Conservation (phyloP, 1,140 invertebrate genomes). For the Helicoverpa zea region DNA sequence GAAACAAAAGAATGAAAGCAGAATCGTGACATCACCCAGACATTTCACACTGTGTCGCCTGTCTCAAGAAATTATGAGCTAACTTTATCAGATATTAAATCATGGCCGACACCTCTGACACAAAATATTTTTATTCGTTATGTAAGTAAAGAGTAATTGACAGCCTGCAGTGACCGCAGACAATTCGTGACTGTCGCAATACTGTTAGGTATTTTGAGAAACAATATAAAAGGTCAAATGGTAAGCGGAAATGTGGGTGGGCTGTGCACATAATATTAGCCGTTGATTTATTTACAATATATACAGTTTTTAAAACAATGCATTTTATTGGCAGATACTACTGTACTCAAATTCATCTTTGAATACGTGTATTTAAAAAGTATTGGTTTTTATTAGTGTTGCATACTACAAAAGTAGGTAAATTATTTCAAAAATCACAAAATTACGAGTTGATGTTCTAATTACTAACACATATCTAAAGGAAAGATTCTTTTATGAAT, state of each 20-base stretch:
- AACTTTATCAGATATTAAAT: slow-evolving; percentile 6
- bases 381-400: no score
- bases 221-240: slow-evolving; percentile 20
- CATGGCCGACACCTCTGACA: background rate
- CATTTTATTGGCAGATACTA: no score
- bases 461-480: no score
- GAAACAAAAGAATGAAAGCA: background rate
- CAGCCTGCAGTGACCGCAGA: slow-evolving; percentile 11
- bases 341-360: no score
- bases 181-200: slow-evolving; percentile 21
- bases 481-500: no score
- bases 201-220: slow-evolving; percentile 10
- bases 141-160: slow-evolving; percentile 6
- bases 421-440: no score
- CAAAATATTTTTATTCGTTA: background rate
- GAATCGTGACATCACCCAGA: background rate
- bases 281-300: background rate
- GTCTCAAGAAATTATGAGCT: background rate
- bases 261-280: background rate
- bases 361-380: no score
- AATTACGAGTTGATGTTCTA: no score
- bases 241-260: slow-evolving; percentile 7
- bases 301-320: no score
- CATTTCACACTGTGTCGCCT: background rate
- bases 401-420: no score